A percentile compares a stretch with the other conserved stretches of the same genome.
These are phyloP conservation scores for Tursiops truncatus DNA, from an alignment of 2,113 vertebrate genomes.

Conservation along the genomic window DNA sequence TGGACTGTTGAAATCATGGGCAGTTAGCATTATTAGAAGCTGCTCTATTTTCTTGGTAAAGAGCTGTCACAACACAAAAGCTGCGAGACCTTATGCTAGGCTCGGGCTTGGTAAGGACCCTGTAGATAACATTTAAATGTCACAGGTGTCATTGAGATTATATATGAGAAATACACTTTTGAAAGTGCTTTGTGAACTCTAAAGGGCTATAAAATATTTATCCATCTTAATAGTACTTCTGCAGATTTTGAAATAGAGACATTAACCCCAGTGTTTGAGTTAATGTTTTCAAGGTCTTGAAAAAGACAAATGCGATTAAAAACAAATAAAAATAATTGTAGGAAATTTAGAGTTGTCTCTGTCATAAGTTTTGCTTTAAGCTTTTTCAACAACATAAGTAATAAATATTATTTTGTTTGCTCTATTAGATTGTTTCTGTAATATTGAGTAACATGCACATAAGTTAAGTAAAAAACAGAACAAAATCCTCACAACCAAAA, in stretches of 20 bases:
- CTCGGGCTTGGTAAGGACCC: not conserved
- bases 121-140: not conserved
- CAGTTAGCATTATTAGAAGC: not conserved
- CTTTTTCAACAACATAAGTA: not conserved
- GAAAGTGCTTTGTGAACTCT: not conserved
- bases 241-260: not conserved
- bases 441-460: not conserved
- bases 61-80: no score
- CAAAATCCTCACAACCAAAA: not conserved
- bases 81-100: fast-evolving
- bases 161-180: not conserved
- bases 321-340: not conserved
- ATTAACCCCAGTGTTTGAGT: not conserved
- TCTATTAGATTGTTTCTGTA: not conserved
- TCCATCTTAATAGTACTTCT: not conserved
- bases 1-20: not conserved
- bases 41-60: not conserved
- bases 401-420: not conserved
- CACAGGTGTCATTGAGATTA: not conserved
- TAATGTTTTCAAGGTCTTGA: not conserved
- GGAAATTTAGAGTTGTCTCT: not conserved
- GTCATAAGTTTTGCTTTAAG: not conserved
- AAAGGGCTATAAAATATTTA: not conserved
- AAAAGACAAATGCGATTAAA: not conserved
- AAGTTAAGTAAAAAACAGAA: not conserved